Evolutionary conservation across 2,797 vertebrate genomes (phyloP).

Genomic region (Acipenser transmontanus): DNA sequence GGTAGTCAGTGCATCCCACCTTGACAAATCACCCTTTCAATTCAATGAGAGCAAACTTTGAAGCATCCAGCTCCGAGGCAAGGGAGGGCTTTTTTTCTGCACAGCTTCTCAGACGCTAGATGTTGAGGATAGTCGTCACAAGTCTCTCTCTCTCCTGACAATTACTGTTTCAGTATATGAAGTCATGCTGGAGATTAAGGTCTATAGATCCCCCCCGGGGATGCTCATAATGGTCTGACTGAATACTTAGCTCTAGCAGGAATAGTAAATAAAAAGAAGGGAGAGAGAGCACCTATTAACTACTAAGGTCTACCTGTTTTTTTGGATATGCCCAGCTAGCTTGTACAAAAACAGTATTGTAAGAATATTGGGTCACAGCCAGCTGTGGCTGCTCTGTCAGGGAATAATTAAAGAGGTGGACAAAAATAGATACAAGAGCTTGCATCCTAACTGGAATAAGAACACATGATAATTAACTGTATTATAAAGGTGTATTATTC

Average conservation of each 20-base stretch:
- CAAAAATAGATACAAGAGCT: conserved; percentile 43
- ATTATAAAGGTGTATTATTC: no score
- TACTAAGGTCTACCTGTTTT: conserved; percentile 25
- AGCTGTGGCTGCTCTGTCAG: conserved; percentile 39
- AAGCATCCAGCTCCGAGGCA: conserved; percentile 27
- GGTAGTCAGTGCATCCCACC: conserved; percentile 27
- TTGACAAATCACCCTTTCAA: conserved; percentile 24
- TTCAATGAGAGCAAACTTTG: conserved; percentile 48
- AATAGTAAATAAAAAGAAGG: conserved; percentile 23
- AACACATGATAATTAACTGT: conserved; percentile 9
- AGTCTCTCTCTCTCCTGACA: conserved; percentile 46
- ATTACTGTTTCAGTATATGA: conserved; percentile 53
- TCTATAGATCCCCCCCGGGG: conserved; percentile 38
- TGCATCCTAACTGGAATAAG: conserved; percentile 34
- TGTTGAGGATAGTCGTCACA: conserved; percentile 54
- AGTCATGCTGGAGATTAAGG: conserved; percentile 48
- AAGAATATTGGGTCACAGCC: conserved; percentile 28
- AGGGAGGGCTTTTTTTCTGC: conserved; percentile 29
- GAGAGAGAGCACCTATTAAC: conserved; percentile 13
- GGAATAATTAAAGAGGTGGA: conserved; percentile 45
- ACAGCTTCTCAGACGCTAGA: conserved; percentile 43
- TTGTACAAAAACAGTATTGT: neutral
- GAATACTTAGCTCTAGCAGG: conserved; percentile 33
- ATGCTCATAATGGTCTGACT: conserved; percentile 44
- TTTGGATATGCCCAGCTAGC: neutral